phyloP scores from a whole-genome alignment of 2,113 vertebrate species.

The Odocoileus virginianus region DNA sequence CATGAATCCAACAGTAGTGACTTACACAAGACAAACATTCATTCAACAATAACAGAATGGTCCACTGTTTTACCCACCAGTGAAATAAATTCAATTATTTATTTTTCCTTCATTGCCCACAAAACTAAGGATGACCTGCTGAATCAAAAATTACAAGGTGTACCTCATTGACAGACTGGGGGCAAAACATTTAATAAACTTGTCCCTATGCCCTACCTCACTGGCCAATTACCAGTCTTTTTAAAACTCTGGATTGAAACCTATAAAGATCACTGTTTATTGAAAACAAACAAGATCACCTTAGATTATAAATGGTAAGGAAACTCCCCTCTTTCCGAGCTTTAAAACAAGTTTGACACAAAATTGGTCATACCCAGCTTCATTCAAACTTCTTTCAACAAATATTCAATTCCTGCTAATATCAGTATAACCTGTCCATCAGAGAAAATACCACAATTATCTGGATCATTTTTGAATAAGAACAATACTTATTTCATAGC shows the following conservation, averaged over 20 bases:
- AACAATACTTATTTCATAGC: neutral
- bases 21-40: constrained; percentile 73
- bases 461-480: constrained; percentile 6
- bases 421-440: neutral
- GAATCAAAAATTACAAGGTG: constrained; percentile 9
- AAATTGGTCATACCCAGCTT: constrained; percentile 24
- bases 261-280: constrained; percentile 32
- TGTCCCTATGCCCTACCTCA: neutral
- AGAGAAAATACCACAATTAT: neutral
- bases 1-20: constrained; percentile 68
- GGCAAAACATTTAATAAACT: neutral
- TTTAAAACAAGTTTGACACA: constrained; percentile 27
- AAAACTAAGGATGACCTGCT: constrained; percentile 25
- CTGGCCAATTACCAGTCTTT: neutral
- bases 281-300: constrained; percentile 28
- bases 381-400: constrained; percentile 33
- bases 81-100: neutral
- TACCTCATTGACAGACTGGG: neutral
- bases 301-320: neutral
- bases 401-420: neutral
- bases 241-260: neutral
- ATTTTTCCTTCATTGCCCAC: constrained; percentile 35
- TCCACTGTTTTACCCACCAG: constrained; percentile 53
- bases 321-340: neutral
- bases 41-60: constrained; percentile 59